These are phyloP conservation scores for Hemicentrotus pulcherrimus DNA, from an alignment of 35 echinoderm and acorn worm species.

Conservation along the genomic window DNA sequence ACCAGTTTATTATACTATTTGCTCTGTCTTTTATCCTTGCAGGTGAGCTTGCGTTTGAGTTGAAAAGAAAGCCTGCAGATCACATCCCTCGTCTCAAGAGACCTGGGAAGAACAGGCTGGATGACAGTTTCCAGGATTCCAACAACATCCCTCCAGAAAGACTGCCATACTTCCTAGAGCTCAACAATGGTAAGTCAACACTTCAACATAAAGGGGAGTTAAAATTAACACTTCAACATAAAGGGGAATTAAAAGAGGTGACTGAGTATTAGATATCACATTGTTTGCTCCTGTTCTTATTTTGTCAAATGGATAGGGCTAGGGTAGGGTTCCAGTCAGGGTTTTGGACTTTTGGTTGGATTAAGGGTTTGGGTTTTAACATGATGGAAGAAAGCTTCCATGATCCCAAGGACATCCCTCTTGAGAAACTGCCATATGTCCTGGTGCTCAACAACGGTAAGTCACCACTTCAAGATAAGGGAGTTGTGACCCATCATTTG, in stretches of 20 bases:
- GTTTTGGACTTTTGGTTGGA: no score
- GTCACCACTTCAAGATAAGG: background rate
- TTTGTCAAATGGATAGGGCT: no score
- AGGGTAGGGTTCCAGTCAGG: no score
- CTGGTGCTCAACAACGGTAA: conserved; percentile 79
- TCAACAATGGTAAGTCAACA: conserved; percentile 65
- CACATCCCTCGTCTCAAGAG: conserved; percentile 62
- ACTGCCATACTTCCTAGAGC: conserved; percentile 91
- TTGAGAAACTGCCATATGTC: conserved; percentile 86
- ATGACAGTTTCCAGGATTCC: conserved; percentile 33
- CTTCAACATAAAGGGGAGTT: background rate
- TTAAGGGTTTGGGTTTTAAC: conserved; percentile 21
- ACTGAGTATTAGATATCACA: no score
- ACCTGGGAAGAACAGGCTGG: conserved; percentile 30
- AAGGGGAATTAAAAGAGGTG: no score
- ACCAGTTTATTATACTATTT: no score
- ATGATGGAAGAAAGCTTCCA: conserved; percentile 25
- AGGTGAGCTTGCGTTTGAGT: conserved; percentile 86
- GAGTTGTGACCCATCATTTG: background rate
- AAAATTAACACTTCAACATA: background rate
- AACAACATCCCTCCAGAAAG: conserved; percentile 68
- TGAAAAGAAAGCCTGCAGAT: conserved; percentile 76
- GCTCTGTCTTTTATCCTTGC: background rate
- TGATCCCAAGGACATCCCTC: conserved; percentile 42
- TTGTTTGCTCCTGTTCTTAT: no score